Evolutionary conservation across 1,140 invertebrate genomes (phyloP), one percentile per base, ranked within the genome.

Genomic region (Heterodera carotae): DNA sequence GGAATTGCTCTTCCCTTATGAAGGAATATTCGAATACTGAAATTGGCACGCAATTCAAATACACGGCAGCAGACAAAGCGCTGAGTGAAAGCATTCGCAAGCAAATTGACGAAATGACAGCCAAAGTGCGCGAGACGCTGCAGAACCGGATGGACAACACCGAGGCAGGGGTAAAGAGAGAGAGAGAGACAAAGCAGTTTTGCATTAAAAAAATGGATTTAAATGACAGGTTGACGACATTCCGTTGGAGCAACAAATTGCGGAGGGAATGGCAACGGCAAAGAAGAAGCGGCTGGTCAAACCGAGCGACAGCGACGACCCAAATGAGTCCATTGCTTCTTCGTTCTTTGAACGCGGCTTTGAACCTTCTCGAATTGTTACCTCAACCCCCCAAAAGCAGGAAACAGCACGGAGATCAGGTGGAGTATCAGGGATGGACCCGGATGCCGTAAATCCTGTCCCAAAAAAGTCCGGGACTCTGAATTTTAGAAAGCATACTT

Each of bases 11-110:
- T n/a, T 4, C 22, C 22, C 12, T 22, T 56, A 18, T 53, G 18
- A 15, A 56, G 36, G 78, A 79, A 53, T 79, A 79, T 60, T 79
- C 78, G 33, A 79, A 78, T 60, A 59, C 67, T 4, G 77, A 78
- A 4, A 25, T 22, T 0, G 39, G 76, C 59, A 78, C 76, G 10
- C 36, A 62, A 31, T 67, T 76, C 53, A 76, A 66, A 67, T 76
- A 27, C 68, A 27, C 74, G 43, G 33, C 43, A 29, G 74, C 74
- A 18, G 74, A 76, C 60, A 64, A 68, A 56, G 39, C 66, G 22
- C 53, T 77, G 6, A 36, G 62, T 22, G 76, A 74, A 18, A 34
- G 66, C 48, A 74, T 77, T 18, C 69, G 72, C 60, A 60, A 22
- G 8, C 76, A 77, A 60, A 77, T 77, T 60, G 22, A 31, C 22